Base-by-base conservation (phyloP, 2,113 vertebrate genomes). In the Okapia johnstoni region DNA sequence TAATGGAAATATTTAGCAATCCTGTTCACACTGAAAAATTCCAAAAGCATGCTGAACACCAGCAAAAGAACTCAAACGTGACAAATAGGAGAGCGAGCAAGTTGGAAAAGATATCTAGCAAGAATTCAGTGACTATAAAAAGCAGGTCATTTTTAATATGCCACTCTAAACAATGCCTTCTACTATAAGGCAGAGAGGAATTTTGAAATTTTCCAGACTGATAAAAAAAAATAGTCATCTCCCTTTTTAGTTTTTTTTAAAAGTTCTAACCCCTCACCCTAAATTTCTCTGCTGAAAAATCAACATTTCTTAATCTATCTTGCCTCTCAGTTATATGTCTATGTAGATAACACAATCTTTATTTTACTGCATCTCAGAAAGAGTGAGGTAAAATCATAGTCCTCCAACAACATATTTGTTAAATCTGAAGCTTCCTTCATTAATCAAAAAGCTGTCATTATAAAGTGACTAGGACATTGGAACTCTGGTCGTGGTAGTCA, bases 61-160 rank as follows among this genome's bases (percentile, higher is more conserved):
- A 93, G 80, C 58, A 48, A 97, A 98, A 97, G 94, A 98, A 98
- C 97, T 96, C 92, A 97, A 98, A 98, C 93, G 2, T 98, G 93
- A 96, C 94, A 98, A 98, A 96, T 48, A 98, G 85, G 50, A 98
- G 43, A 98, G 73, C 97, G 86, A 98, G 98, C 98, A 98, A 98
- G 97, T 36, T 97, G 86, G 94, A 97, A 97, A 98, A 94, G 94
- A 77, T n/a, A 96, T 85, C 96, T 28, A 98, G 95, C 33, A 55
- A 96, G 90, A 98, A 91, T 90, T 80, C 93, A 97, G 96, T 92
- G 97, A 97, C 93, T 98, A 98, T 98, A 98, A 95, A 97, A 97
- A 98, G 94, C 88, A 98, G 55, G 97, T 85, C 76, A 11, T 96
- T 98, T 99, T 99, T 99, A 99, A 99, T 99, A 99, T 98, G 98